Conservation (phyloP, 2,797 vertebrate species). For the Trichosurus vulpecula region DNA sequence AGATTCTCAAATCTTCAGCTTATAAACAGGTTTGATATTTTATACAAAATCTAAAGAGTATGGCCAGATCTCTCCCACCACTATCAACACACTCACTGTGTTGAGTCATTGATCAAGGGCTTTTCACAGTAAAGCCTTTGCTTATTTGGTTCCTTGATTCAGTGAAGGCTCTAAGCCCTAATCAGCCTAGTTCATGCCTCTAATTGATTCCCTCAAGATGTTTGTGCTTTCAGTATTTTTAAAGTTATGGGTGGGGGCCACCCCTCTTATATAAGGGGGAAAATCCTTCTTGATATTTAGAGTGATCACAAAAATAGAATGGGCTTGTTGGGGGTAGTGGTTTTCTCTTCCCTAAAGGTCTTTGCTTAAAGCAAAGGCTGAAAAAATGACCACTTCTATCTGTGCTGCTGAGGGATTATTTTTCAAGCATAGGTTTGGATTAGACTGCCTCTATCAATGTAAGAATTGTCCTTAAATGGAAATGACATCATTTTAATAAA, state of each 20-base stretch:
- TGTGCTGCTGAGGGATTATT: background rate
- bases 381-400: background rate
- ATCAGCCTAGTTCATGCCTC: background rate
- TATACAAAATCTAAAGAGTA: background rate
- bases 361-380: too few relatives aligned
- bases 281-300: background rate
- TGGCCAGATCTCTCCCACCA: too few relatives aligned
- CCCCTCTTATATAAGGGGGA: background rate
- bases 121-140: background rate
- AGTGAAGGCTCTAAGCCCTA: background rate
- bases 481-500: background rate
- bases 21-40: background rate
- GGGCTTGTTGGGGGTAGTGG: background rate
- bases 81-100: too few relatives aligned
- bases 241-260: background rate
- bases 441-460: background rate
- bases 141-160: background rate
- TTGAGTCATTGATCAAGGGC: too few relatives aligned
- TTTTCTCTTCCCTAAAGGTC: too few relatives aligned
- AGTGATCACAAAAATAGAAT: background rate
- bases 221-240: background rate
- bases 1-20: background rate
- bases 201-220: background rate
- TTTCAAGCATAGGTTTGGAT: too few relatives aligned
- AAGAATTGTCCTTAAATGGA: background rate